These are phyloP conservation scores for Abrostola tripartita DNA, from an alignment of 2,888 invertebrate genomes.

Conservation along the genomic window DNA sequence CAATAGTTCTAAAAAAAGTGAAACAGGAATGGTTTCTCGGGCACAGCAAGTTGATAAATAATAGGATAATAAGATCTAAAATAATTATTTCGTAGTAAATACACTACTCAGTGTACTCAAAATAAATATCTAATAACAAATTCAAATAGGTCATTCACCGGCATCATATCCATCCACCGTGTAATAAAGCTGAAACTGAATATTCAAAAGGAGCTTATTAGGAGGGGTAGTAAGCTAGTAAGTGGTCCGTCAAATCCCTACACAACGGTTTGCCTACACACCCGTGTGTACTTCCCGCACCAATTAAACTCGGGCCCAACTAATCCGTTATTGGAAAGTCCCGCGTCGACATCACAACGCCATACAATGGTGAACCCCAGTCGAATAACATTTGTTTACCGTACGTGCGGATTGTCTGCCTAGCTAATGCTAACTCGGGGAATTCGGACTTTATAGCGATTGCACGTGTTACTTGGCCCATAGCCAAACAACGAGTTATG, in stretches of 20 bases:
- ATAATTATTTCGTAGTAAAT: no score
- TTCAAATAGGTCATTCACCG: no score
- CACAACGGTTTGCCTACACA: neutral
- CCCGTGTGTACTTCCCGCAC: neutral
- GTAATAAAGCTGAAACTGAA: neutral
- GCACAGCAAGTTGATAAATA: no score
- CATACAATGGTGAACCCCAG: conserved; percentile 31
- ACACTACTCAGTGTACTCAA: no score
- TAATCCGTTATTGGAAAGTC: conserved; percentile 28
- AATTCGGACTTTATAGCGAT: conserved; percentile 36
- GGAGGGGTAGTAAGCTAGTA: neutral
- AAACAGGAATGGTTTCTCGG: no score
- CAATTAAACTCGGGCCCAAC: conserved; percentile 1
- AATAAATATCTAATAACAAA: no score
- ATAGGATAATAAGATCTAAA: no score
- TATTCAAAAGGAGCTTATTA: neutral
- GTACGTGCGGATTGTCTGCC: conserved; percentile 28
- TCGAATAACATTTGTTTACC: conserved; percentile 32
- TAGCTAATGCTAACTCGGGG: conserved; percentile 28
- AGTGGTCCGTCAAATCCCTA: neutral
- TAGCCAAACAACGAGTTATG: conserved; percentile 40
- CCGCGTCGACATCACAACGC: conserved; percentile 11
- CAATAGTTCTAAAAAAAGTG: no score
- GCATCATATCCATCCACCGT: neutral
- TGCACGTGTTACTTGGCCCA: conserved; percentile 46